phyloP scores from a whole-genome alignment of 2,797 vertebrate genomes.

The Apogon talboti region DNA sequence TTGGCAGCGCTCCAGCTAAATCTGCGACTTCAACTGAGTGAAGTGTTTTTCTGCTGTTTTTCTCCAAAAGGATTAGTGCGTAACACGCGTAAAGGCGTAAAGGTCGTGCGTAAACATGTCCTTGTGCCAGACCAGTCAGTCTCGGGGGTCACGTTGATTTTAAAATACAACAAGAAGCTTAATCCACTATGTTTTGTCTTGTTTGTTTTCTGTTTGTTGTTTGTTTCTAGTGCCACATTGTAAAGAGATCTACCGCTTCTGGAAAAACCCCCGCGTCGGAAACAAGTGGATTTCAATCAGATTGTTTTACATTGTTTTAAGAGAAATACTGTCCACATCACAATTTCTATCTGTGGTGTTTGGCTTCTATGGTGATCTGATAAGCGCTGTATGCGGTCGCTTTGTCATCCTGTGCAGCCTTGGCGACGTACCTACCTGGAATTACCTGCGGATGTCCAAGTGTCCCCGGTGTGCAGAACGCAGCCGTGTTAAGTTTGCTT shows the following conservation, averaged over 20 bases:
- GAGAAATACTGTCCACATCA: neutral
- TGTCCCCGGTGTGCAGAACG: constrained; percentile 36
- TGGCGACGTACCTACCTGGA: constrained; percentile 56
- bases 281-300: constrained; percentile 24
- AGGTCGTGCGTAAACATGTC: constrained; percentile 75
- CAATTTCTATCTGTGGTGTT: neutral
- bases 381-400: neutral
- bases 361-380: constrained; percentile 7
- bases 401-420: constrained; percentile 31
- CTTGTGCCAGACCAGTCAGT: constrained; percentile 46
- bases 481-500: constrained; percentile 10
- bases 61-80: constrained; percentile 70
- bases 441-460: constrained; percentile 68
- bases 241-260: too few relatives aligned
- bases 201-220: neutral
- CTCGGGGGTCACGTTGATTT: constrained; percentile 40
- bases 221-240: too few relatives aligned
- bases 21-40: constrained; percentile 70
- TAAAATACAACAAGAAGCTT: constrained; percentile 20
- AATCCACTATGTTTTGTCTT: neutral
- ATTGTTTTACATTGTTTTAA: constrained; percentile 1
- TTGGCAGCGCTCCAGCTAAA: constrained; percentile 78
- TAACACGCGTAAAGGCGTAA: constrained; percentile 77
- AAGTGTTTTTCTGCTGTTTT: constrained; percentile 76
- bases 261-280: neutral